Conservation (phyloP, 2,888 invertebrate species). For the Drosophila mimica region DNA sequence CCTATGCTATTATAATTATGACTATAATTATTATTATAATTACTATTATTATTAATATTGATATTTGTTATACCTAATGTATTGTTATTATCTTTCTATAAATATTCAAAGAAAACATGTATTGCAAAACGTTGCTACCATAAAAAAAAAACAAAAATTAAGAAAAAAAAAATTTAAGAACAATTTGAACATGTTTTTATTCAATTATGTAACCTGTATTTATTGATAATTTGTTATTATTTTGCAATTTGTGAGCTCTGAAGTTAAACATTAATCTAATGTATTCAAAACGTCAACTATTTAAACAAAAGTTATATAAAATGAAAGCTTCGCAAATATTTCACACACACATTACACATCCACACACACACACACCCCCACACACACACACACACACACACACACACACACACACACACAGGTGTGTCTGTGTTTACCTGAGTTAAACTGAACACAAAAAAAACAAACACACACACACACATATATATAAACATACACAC, state of each 20-base stretch:
- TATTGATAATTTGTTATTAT: slow-evolving; percentile 12
- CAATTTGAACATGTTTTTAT: slow-evolving; percentile 11
- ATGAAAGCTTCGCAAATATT: slow-evolving; percentile 40
- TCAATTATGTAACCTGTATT: slow-evolving; percentile 9
- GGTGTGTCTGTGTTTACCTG: slow-evolving; percentile 21
- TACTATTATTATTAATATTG: slow-evolving; percentile 70
- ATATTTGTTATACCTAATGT: slow-evolving; percentile 79
- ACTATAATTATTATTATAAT: slow-evolving; percentile 54
- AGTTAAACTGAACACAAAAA: slow-evolving; percentile 27
- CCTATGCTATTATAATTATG: slow-evolving; percentile 53
- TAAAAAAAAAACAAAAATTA: slow-evolving; percentile 14
- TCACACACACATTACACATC: not conserved
- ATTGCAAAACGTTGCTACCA: slow-evolving; percentile 53
- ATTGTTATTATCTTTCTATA: slow-evolving; percentile 71
- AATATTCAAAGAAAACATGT: slow-evolving; percentile 50
- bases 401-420: not conserved
- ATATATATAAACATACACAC: slow-evolving; percentile 21
- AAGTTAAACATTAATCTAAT: slow-evolving; percentile 44
- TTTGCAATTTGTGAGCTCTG: slow-evolving; percentile 35
- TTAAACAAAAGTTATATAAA: slow-evolving; percentile 41
- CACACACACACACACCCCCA: slow-evolving; percentile 14
- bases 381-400: not conserved
- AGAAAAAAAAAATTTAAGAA: slow-evolving; percentile 7
- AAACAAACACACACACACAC: slow-evolving; percentile 25
- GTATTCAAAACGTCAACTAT: slow-evolving; percentile 46